Conservation (phyloP, 1,140 invertebrate species). For the Tetramorium parvispinum region DNA sequence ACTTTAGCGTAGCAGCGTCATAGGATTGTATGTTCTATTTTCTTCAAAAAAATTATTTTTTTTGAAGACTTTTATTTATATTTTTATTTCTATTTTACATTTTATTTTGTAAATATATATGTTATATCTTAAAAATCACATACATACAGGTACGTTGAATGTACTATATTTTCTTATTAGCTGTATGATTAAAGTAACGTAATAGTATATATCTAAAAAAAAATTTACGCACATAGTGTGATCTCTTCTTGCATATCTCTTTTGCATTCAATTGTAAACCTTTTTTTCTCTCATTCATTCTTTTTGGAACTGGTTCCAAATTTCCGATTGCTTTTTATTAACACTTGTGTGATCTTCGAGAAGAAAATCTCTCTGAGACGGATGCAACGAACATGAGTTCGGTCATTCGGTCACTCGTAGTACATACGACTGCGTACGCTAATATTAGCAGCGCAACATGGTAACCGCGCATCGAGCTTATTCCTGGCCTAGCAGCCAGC, state of each 20-base stretch:
- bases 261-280: not conserved
- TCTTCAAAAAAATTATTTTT: not conserved
- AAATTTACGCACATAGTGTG: not conserved
- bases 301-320: not conserved
- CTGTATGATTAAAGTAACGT: not conserved
- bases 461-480: conserved; percentile 81
- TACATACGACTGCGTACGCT: conserved; percentile 78
- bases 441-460: conserved; percentile 84
- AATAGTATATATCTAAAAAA: not conserved
- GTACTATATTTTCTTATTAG: not conserved
- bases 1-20: not conserved
- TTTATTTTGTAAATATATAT: not conserved
- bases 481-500: conserved; percentile 80
- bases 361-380: conserved; percentile 45
- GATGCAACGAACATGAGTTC: conserved; percentile 71
- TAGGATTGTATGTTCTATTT: not conserved
- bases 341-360: not conserved
- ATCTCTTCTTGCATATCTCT: not conserved
- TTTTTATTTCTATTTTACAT: not conserved
- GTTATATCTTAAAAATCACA: not conserved
- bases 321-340: not conserved
- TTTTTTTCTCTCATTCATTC: not conserved
- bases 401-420: conserved; percentile 78
- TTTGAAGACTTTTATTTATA: not conserved
- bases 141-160: not conserved